A percentile compares a stretch with the other conserved stretches of the same genome.
phyloP scores from a whole-genome alignment of 2,888 invertebrate genomes.

The Aphidius colemani region DNA sequence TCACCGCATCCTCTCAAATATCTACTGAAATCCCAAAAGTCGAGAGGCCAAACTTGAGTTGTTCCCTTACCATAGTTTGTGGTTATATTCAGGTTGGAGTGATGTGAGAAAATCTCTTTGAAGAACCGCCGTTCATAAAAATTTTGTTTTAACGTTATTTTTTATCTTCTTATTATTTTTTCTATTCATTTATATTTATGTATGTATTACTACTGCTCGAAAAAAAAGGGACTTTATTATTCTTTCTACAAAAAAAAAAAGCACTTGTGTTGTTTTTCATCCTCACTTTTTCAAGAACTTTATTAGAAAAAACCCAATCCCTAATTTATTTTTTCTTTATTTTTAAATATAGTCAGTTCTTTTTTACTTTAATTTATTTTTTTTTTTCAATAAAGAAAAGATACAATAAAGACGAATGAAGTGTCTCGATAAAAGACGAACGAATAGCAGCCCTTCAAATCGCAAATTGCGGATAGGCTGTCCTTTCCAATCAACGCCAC shows the following conservation, averaged over 20 bases:
- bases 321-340: background rate
- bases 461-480: constrained; percentile 53
- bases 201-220: background rate
- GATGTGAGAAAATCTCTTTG: constrained; percentile 32
- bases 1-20: constrained; percentile 2
- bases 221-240: constrained; percentile 8
- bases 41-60: background rate
- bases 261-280: background rate
- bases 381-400: too few relatives aligned
- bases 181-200: constrained; percentile 7
- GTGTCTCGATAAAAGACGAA: constrained; percentile 46
- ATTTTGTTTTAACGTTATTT: constrained; percentile 3
- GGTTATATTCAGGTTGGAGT: constrained; percentile 27
- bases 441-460: constrained; percentile 40
- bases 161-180: constrained; percentile 2
- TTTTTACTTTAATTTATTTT: too few relatives aligned
- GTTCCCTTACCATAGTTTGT: constrained; percentile 25
- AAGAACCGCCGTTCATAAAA: constrained; percentile 25
- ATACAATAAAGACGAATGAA: constrained; percentile 30
- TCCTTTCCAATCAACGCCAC: constrained; percentile 51
- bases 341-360: background rate
- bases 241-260: background rate
- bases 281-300: background rate
- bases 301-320: background rate
- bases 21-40: constrained; percentile 1